These are phyloP conservation scores for Alentia gelatinosa DNA, from an alignment of 2,888 invertebrate species.

Conservation along the genomic window DNA sequence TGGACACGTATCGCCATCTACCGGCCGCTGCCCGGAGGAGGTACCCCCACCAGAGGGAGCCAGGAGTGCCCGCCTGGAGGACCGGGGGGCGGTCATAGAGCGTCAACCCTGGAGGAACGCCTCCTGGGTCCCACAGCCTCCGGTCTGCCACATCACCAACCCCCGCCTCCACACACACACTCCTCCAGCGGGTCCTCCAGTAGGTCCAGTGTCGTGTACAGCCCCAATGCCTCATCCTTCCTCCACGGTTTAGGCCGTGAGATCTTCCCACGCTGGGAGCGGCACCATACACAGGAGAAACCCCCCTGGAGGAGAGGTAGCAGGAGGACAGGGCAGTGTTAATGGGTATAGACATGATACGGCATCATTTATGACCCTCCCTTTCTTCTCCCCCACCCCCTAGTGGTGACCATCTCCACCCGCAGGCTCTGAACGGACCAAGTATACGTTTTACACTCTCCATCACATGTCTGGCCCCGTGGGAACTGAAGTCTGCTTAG, in stretches of 20 bases:
- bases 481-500: neutral
- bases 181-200: neutral
- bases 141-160: too few relatives aligned
- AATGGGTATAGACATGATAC: constrained; percentile 9
- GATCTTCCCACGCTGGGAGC: too few relatives aligned
- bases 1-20: too few relatives aligned
- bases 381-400: neutral
- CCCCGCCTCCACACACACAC: too few relatives aligned
- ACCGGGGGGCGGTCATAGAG: neutral
- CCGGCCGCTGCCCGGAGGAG: neutral
- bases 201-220: neutral
- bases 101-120: neutral
- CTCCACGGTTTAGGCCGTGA: too few relatives aligned
- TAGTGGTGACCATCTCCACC: too few relatives aligned
- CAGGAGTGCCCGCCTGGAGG: neutral
- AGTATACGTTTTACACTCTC: too few relatives aligned
- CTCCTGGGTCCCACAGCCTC: neutral
- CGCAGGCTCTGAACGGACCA: too few relatives aligned
- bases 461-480: neutral
- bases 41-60: neutral
- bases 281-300: neutral
- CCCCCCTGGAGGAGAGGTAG: neutral
- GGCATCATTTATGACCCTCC: neutral
- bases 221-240: neutral
- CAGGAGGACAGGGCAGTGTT: neutral